Conservation (phyloP, 2,797 vertebrate species). For the Aulostomus chinensis region DNA sequence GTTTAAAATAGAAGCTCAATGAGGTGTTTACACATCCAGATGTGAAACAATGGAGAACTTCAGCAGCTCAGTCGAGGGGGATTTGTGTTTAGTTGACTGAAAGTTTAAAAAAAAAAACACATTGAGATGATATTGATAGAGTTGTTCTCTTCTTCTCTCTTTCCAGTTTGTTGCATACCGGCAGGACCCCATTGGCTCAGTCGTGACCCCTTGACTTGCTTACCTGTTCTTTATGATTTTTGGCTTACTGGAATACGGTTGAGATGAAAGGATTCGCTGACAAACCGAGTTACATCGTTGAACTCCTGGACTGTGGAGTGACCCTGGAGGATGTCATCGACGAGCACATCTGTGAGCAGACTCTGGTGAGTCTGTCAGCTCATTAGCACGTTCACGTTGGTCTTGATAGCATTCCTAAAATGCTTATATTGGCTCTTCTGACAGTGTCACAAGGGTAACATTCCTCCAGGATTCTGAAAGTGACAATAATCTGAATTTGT, state of each 20-base stretch:
- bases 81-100: no score
- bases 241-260: constrained; percentile 98
- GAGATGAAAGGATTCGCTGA: constrained; percentile 99
- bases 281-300: constrained; percentile 93
- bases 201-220: constrained; percentile 85
- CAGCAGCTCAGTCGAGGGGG: no score
- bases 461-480: no score
- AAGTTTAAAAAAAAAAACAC: no score
- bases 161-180: constrained; percentile 99
- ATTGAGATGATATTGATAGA: no score
- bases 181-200: constrained; percentile 96
- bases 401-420: neutral
- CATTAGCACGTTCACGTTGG: neutral
- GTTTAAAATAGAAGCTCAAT: no score
- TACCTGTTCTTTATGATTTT: constrained; percentile 98
- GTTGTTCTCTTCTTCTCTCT: constrained; percentile 5
- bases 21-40: no score
- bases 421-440: neutral
- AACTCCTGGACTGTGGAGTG: constrained; percentile 92
- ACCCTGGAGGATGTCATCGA: constrained; percentile 93
- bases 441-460: no score
- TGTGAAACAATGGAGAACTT: neutral
- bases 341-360: constrained; percentile 93
- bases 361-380: constrained; percentile 83
- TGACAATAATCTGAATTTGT: no score